Evolutionary conservation across 2,888 invertebrate genomes (phyloP).

Genomic region (Arge pagana): DNA sequence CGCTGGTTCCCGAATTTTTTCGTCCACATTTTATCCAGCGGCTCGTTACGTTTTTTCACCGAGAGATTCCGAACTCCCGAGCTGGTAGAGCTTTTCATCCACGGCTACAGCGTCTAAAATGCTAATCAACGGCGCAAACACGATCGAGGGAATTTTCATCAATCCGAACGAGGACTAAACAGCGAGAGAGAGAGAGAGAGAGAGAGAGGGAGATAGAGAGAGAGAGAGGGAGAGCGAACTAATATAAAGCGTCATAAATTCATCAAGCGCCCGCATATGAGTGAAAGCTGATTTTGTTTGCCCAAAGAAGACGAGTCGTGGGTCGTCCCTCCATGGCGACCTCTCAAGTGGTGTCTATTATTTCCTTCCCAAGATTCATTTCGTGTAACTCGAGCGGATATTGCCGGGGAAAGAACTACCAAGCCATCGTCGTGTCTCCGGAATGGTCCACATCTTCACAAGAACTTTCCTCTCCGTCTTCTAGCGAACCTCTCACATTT

Average conservation of each 20-base stretch:
- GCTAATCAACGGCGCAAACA: slow-evolving; percentile 20
- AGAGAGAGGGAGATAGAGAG: too few species aligned
- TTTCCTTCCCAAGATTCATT: slow-evolving; percentile 16
- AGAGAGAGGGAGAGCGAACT: too few species aligned
- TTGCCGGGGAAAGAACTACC: too few species aligned
- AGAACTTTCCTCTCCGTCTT: too few species aligned
- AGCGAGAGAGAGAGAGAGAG: too few species aligned
- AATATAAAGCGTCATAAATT: slow-evolving; percentile 37
- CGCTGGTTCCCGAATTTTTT: too few species aligned
- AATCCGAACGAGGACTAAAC: slow-evolving; percentile 35
- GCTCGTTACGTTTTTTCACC: too few species aligned
- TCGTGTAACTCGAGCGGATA: slow-evolving; percentile 12
- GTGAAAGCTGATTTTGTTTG: slow-evolving; percentile 23
- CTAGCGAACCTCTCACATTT: too few species aligned
- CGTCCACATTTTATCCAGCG: too few species aligned
- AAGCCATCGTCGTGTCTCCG: too few species aligned
- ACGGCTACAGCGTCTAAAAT: slow-evolving; percentile 11
- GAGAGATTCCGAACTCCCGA: too few species aligned
- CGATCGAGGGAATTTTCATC: slow-evolving; percentile 14
- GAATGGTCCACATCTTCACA: too few species aligned
- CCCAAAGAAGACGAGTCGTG: slow-evolving; percentile 14
- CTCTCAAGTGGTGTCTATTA: slow-evolving; percentile 12
- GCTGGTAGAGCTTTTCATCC: slow-evolving; percentile 9
- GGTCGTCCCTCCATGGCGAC: not conserved
- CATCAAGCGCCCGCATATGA: slow-evolving; percentile 34